A percentile compares a stretch with the other conserved stretches of the same genome.
Conservation (phyloP, 2,113 vertebrate genomes). For the Poeciliopsis prolifica region DNA sequence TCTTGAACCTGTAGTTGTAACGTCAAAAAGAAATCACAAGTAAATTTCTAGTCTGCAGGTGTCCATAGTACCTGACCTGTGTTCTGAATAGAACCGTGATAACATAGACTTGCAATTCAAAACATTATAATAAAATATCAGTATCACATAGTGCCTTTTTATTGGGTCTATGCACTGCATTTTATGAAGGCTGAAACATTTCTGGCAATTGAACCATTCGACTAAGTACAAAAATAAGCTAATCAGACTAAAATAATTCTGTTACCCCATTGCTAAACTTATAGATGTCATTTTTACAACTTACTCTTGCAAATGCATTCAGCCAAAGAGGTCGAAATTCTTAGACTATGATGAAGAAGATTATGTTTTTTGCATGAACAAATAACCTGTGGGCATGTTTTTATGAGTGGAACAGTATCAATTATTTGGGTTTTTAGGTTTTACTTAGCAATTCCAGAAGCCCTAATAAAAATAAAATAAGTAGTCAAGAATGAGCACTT, state of each 20-base stretch:
- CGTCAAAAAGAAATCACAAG: not conserved
- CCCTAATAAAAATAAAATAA: not conserved
- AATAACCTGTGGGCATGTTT: not conserved
- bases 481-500: not conserved
- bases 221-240: too few relatives aligned
- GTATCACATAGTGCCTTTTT: too few relatives aligned
- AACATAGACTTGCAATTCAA: too few relatives aligned
- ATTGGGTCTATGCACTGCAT: too few relatives aligned
- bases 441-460: not conserved
- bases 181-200: too few relatives aligned
- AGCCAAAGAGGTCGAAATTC: not conserved
- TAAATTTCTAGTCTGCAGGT: not conserved
- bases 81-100: too few relatives aligned
- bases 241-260: too few relatives aligned
- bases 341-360: not conserved
- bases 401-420: not conserved
- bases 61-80: not conserved
- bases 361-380: not conserved
- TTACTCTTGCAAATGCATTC: not conserved
- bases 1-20: not conserved
- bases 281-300: not conserved
- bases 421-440: not conserved
- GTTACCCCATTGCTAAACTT: too few relatives aligned
- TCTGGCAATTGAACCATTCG: too few relatives aligned
- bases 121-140: too few relatives aligned